Evolutionary conservation across 2,113 vertebrate species (phyloP), one percentile per base, ranked within the genome.

Genomic region (Grallaria varia): DNA sequence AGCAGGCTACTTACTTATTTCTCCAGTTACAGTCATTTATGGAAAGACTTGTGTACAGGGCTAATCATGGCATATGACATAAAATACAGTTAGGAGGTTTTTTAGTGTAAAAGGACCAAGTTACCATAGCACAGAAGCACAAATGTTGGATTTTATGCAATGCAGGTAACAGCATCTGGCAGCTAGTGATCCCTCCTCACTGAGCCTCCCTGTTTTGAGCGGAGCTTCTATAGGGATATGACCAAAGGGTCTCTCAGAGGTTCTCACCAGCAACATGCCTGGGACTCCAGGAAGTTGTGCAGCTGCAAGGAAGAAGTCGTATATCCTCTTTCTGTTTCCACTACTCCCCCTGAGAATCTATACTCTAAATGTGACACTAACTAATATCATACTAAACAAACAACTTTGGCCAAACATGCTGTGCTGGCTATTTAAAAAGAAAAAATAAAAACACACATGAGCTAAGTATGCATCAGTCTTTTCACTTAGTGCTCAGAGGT

Each of bases 71-170:
- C 40, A 62, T 24, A 22, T 10, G 35, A 83, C 35, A 55, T 1
- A 0, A 79, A 75, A 67, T 20, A 74, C 10, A 64, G 10, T 25
- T 56, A 27, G 8, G 0, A 2, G 68, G 83, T 45, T 67, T 66
- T 58, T 59, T 53, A 64, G 10, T 42, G 16, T 52, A 75, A 86
- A 74, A 89, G 92, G 95, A 96, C 93, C 96, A 94, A 89, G 71
- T 74, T 92, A 75, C 39, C 47, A 28, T 80, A 72, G 68, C 72
- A 67, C 39, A 93, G 68, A 96, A 95, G 93, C 95, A 97, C 93
- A 96, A 95, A 31, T 28, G 11, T 33, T 56, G 53, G 60, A 78
- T 90, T 92, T 95, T 93, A 84, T 92, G 76, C 76, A 84, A 64
- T 56, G 52, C 10, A 68, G 79, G 25, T 79, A 76, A 66, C 58